These are phyloP conservation scores for Listronotus bonariensis DNA, from an alignment of 1,140 invertebrate species.

Conservation along the genomic window DNA sequence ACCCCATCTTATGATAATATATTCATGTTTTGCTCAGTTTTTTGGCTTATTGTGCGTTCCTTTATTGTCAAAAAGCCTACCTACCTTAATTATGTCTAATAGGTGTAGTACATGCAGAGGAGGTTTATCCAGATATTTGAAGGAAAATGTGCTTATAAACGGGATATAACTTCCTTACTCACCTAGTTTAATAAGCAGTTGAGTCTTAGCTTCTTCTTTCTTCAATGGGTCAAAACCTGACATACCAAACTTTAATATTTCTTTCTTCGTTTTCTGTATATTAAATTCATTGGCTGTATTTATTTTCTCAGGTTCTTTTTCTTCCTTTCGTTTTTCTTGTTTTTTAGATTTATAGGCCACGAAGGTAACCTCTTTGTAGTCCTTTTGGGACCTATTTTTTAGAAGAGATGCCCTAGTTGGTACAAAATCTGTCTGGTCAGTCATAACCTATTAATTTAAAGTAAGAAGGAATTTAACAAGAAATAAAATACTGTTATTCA, in stretches of 20 bases:
- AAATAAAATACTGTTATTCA: no score
- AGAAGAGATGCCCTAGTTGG: slow-evolving; percentile 61
- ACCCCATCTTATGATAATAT: no score
- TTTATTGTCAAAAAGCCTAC: no score
- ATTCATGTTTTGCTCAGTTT: no score
- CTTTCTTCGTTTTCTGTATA: slow-evolving; percentile 64
- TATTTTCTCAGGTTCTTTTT: slow-evolving; percentile 10
- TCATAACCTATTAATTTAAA: no score
- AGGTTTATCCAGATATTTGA: no score
- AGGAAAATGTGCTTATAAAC: no score
- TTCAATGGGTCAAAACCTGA: slow-evolving; percentile 62
- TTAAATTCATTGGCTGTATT: slow-evolving; percentile 56
- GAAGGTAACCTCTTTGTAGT: slow-evolving; percentile 60
- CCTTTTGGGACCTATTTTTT: slow-evolving; percentile 53
- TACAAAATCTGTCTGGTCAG: slow-evolving; percentile 49
- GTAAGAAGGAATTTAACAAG: no score
- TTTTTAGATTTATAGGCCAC: slow-evolving; percentile 59
- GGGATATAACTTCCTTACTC: no score
- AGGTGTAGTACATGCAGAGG: no score
- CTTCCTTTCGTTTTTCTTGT: slow-evolving; percentile 29
- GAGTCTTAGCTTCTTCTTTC: slow-evolving; percentile 63
- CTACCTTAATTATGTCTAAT: no score
- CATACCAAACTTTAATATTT: slow-evolving; percentile 69
- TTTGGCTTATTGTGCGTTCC: no score
- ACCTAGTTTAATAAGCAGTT: slow-evolving; percentile 65